Conservation (phyloP, 2,113 vertebrate genomes). For the Tylochromis polylepis region DNA sequence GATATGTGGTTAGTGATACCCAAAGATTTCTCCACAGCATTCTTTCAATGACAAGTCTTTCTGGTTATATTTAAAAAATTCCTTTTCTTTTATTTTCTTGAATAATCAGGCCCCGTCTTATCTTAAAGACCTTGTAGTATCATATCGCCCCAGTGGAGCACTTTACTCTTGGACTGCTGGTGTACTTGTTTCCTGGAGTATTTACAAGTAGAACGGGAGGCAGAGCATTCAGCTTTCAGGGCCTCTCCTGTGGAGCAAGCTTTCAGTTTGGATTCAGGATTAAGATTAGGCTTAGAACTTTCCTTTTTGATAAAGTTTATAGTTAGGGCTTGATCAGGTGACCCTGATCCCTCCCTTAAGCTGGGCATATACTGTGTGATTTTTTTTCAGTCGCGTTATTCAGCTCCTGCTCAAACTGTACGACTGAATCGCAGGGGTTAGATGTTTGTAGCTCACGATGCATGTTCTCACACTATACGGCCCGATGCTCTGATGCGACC, state of each 20-base stretch:
- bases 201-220: neutral
- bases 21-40: neutral
- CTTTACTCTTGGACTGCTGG: neutral
- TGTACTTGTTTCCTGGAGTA: neutral
- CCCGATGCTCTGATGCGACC: no score
- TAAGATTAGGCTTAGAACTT: no score
- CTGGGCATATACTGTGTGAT: no score
- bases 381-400: no score
- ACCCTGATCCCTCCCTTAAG: no score
- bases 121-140: neutral
- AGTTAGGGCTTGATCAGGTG: no score
- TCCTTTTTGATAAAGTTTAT: no score
- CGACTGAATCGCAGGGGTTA: no score
- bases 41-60: neutral
- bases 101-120: neutral
- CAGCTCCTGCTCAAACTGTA: no score
- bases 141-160: neutral
- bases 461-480: no score
- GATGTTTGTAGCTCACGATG: no score
- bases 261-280: neutral
- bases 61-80: neutral
- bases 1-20: neutral
- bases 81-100: neutral
- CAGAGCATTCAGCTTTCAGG: neutral
- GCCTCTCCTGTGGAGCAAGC: rapidly evolving